phyloP scores from a whole-genome alignment of 2,113 vertebrate species.

The Lethenteron camtschaticum region DNA sequence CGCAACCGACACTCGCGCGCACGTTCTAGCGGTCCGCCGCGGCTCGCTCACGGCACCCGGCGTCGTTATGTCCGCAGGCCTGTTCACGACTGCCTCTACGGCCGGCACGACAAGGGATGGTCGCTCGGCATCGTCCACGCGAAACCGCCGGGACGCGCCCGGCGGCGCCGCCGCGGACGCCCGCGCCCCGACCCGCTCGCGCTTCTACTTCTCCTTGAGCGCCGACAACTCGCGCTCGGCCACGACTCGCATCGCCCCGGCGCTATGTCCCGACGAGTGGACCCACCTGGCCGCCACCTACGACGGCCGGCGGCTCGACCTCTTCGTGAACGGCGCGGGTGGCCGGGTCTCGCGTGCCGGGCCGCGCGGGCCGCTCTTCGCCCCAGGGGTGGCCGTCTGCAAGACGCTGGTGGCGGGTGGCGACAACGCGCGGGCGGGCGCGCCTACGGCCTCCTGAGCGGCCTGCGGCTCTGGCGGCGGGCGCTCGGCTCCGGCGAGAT shows the following conservation, averaged over 20 bases:
- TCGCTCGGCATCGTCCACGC: conserved; percentile 48
- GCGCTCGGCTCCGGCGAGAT: conserved; percentile 32
- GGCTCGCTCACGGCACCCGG: too few relatives aligned
- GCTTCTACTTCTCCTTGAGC: conserved; percentile 70
- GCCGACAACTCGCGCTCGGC: conserved; percentile 47
- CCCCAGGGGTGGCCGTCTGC: conserved; percentile 57
- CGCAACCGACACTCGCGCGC: too few relatives aligned
- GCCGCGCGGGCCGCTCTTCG: conserved; percentile 48
- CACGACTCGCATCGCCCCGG: conserved; percentile 32
- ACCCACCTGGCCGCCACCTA: conserved; percentile 61
- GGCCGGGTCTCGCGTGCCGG: conserved; percentile 28
- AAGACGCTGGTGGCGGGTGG: conserved; percentile 56
- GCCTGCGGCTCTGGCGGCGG: conserved; percentile 33
- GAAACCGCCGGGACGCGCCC: conserved; percentile 29
- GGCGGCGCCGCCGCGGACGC: conserved; percentile 9
- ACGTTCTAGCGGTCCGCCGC: too few relatives aligned
- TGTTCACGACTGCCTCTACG: conserved; percentile 84
- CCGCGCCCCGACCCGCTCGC: conserved; percentile 12
- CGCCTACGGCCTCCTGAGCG: conserved; percentile 44
- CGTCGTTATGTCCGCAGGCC: conserved; percentile 22
- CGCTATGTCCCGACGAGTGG: conserved; percentile 46
- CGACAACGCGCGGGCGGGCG: conserved; percentile 30
- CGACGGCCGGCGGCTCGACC: conserved; percentile 35
- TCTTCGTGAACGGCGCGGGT: conserved; percentile 43
- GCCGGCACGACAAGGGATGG: conserved; percentile 64